phyloP scores from a whole-genome alignment of 2,888 invertebrate genomes.

The Rhogogaster chlorosoma region DNA sequence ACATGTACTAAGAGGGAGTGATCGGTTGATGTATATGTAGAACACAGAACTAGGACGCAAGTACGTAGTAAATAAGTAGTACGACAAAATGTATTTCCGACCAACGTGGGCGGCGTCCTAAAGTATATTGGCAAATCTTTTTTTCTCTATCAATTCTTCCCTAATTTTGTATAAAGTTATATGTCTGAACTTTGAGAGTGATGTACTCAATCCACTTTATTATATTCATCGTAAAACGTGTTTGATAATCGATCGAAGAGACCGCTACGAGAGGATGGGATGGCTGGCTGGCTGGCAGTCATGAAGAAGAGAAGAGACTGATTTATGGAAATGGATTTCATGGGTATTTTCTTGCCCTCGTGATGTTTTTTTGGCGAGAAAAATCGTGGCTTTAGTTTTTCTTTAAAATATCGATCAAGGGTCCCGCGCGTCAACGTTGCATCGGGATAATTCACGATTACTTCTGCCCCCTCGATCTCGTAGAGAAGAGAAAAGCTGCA shows the following conservation, averaged over 20 bases:
- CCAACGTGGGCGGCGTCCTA: no score
- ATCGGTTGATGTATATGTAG: background rate
- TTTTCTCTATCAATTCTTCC: background rate
- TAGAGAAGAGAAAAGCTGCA: background rate
- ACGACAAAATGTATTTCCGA: no score
- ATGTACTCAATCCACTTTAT: background rate
- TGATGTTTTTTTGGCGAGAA: background rate
- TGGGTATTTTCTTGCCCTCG: background rate
- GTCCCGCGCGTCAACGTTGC: background rate
- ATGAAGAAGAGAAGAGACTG: conserved; percentile 17
- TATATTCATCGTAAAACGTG: background rate
- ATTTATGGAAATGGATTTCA: conserved; percentile 37
- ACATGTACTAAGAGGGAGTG: background rate
- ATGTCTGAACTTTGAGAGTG: background rate
- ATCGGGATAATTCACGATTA: background rate
- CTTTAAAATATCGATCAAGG: background rate
- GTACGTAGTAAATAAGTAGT: background rate
- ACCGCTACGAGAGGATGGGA: background rate
- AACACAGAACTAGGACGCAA: background rate
- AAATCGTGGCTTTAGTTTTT: background rate
- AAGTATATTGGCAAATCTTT: no score
- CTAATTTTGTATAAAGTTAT: background rate
- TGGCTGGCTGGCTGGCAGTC: background rate
- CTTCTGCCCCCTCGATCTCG: background rate
- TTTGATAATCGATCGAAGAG: background rate